Percentiles rank a stretch among this genome's conserved stretches.
phyloP scores from a whole-genome alignment of 2,888 invertebrate genomes.

The Aphrophora alni region DNA sequence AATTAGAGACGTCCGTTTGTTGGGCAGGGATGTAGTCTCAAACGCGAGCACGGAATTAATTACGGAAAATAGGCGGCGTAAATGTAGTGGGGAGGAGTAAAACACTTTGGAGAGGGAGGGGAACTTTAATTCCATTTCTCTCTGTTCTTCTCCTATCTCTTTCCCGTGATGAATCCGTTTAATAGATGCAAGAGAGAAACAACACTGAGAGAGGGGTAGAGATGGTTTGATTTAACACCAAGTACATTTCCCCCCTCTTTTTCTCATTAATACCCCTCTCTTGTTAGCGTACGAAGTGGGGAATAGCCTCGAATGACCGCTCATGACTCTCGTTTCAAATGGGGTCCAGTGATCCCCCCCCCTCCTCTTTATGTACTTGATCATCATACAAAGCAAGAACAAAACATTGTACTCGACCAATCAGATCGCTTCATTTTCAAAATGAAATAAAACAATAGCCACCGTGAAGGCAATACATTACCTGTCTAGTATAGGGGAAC shows the following conservation, averaged over 20 bases:
- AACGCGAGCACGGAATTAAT: constrained; percentile 28
- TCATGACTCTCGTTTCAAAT: constrained; percentile 9
- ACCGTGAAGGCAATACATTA: background rate
- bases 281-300: background rate
- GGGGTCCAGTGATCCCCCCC: constrained; percentile 3
- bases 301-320: constrained; percentile 9
- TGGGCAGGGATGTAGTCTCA: background rate
- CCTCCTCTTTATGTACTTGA: constrained; percentile 13
- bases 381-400: constrained; percentile 12
- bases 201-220: background rate
- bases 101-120: constrained; percentile 10
- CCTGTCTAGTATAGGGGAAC: background rate
- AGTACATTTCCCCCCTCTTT: background rate
- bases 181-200: constrained; percentile 28
- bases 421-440: constrained; percentile 14
- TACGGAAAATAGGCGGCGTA: constrained; percentile 38
- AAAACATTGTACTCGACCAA: constrained; percentile 29
- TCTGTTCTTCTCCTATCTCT: background rate
- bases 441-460: constrained; percentile 35
- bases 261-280: background rate
- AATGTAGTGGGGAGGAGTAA: constrained; percentile 22
- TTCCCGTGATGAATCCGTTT: constrained; percentile 35
- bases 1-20: constrained; percentile 31
- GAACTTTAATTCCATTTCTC: background rate
- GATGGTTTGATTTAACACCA: background rate